phyloP scores from a whole-genome alignment of 1,140 invertebrate genomes.

The Drosophila obscura region DNA sequence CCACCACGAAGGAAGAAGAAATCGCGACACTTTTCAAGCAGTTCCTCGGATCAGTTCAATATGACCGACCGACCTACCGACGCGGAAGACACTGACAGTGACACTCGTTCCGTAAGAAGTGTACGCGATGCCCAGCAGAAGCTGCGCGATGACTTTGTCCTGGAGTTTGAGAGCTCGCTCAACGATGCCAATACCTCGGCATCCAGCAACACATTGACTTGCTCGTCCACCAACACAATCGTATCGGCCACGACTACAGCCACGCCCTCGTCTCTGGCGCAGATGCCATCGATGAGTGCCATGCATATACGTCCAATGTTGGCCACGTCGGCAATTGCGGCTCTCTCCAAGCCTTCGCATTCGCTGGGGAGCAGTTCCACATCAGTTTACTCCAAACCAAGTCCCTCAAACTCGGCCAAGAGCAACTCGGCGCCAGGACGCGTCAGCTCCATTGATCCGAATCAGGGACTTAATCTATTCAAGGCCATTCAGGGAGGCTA shows the following conservation, averaged over 20 bases:
- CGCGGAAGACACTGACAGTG: conserved; percentile 76
- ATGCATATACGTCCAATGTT: conserved; percentile 88
- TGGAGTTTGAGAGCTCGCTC: conserved; percentile 76
- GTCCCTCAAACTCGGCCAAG: conserved; percentile 83
- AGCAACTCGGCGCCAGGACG: conserved; percentile 83
- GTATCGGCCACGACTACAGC: conserved; percentile 69
- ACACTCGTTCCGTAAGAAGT: conserved; percentile 80
- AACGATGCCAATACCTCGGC: conserved; percentile 64
- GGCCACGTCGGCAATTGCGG: conserved; percentile 88
- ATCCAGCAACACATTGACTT: conserved; percentile 57
- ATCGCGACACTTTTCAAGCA: conserved; percentile 85
- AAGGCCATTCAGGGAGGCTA: conserved; percentile 90
- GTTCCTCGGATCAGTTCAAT: conserved; percentile 82
- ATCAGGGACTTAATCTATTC: conserved; percentile 80
- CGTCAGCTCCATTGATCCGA: conserved; percentile 84
- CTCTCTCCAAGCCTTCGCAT: conserved; percentile 83
- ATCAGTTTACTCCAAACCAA: conserved; percentile 82
- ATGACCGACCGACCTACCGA: conserved; percentile 49
- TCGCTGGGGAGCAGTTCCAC: conserved; percentile 84
- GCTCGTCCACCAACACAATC: conserved; percentile 72
- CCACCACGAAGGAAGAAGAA: conserved; percentile 93
- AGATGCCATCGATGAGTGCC: conserved; percentile 82
- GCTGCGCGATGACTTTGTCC: conserved; percentile 71
- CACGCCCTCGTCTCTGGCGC: conserved; percentile 83
- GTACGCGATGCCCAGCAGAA: conserved; percentile 79